A percentile compares a stretch with the other conserved stretches of the same genome.
phyloP scores from a whole-genome alignment of 2,797 vertebrate species.

The Picus viridis region DNA sequence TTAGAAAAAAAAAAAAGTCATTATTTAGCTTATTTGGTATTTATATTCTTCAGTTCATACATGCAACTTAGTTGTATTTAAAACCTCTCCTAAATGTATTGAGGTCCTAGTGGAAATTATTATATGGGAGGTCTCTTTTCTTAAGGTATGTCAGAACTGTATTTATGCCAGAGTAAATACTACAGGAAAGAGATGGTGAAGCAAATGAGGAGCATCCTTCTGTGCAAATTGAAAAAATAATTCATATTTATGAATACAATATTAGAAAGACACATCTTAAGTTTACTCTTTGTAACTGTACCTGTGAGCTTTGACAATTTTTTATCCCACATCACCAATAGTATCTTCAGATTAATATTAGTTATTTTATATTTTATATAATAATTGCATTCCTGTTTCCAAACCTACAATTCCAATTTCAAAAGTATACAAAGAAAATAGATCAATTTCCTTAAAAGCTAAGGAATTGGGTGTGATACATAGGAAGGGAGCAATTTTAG shows the following conservation, averaged over 20 bases:
- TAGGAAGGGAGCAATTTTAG: background rate
- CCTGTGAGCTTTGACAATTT: constrained; percentile 14
- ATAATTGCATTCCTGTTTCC: background rate
- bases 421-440: background rate
- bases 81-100: background rate
- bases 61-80: background rate
- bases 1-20: background rate
- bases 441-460: background rate
- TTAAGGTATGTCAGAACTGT: background rate
- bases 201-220: background rate
- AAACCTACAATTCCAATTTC: constrained; percentile 11
- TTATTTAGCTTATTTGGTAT: background rate
- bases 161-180: background rate
- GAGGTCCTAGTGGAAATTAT: background rate
- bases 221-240: background rate
- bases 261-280: background rate
- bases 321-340: background rate
- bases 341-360: constrained; percentile 33
- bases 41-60: background rate
- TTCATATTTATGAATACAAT: background rate
- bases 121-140: background rate
- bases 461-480: background rate
- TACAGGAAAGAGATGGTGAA: background rate
- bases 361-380: background rate
- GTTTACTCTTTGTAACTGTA: constrained; percentile 2